Percentiles rank a stretch among this genome's conserved stretches.
These are phyloP conservation scores for Tryphoninae sp. DNA, from an alignment of 2,888 invertebrate genomes.

Conservation along the genomic window DNA sequence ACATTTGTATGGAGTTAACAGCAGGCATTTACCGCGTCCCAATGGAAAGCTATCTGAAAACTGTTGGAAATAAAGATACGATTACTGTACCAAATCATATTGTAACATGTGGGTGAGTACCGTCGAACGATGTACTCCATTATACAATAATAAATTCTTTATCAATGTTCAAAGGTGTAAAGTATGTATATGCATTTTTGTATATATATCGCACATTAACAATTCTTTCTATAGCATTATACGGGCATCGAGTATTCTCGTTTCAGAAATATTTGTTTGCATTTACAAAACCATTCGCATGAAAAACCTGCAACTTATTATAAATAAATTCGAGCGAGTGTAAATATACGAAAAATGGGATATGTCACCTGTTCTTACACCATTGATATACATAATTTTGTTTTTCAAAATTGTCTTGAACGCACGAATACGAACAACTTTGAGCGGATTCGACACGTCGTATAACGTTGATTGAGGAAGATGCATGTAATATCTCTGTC, in stretches of 20 bases:
- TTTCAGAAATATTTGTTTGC: conserved; percentile 40
- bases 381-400: conserved; percentile 73
- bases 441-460: conserved; percentile 32
- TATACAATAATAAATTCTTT: conserved; percentile 61
- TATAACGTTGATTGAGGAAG: conserved; percentile 34
- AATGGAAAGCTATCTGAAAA: conserved; percentile 81
- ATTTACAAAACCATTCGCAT: conserved; percentile 48
- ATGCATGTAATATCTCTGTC: conserved; percentile 45
- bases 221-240: conserved; percentile 57
- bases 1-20: conserved; percentile 77
- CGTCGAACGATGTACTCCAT: conserved; percentile 27
- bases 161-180: conserved; percentile 77
- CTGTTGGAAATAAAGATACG: conserved; percentile 81
- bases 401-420: conserved; percentile 55
- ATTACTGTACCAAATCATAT: conserved; percentile 75
- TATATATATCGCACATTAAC: conserved; percentile 46
- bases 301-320: conserved; percentile 64
- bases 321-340: conserved; percentile 60
- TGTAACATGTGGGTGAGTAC: conserved; percentile 46
- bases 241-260: conserved; percentile 21
- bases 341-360: conserved; percentile 63
- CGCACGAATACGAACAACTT: conserved; percentile 19
- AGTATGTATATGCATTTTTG: conserved; percentile 69
- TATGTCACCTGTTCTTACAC: conserved; percentile 74
- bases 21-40: conserved; percentile 79